Evolutionary conservation across 2,888 invertebrate species (phyloP), one percentile per base, ranked within the genome.

Genomic region (Drosophila helvetica): DNA sequence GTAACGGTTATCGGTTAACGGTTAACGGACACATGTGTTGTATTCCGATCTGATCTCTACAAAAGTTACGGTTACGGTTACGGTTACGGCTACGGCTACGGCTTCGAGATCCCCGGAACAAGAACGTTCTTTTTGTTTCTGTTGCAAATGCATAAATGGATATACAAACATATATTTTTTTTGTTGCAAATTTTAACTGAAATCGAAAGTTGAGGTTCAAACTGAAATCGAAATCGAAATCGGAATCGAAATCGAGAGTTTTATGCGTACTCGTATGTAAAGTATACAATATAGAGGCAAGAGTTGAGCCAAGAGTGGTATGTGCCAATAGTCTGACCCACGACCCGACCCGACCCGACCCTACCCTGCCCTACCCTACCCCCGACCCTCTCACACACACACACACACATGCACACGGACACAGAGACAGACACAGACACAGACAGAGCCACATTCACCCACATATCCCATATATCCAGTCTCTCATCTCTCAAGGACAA

Each of bases 301-400:
- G 50, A 50, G 60, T 60, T 45, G 33, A 62, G 51, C 56, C 19
- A 55, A 66, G 48, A 67, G 51, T 67, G 67, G 67, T 67, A 67
- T 67, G 67, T 67, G 57, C 57, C 67, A 57, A 19, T 52, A 51
- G 50, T 63, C 66, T 65, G 53, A 53, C 64, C 46, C 46, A 65
- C 38, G 38, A 65, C 56, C 27, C 38, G 19, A 38, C 15, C 51
- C 17, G 38, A 38, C 46, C 17, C 38, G 15, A 19, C 18, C n/a
- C 17, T 25, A 9, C 17, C 27, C 27, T 7, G 10, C 30, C 50
- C n/a, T 27, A 22, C 1, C 22, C 22, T 19, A 19, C 1, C 17
- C 38, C 38, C 7, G 12, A 12, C 38, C n/a, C 38, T 2, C 7
- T 7, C 25, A 25, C 8, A 50, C 25, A n/a, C 22, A 5, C 4